Conservation (phyloP, 2,888 invertebrate species). For the Lasioglossum zephyrum region DNA sequence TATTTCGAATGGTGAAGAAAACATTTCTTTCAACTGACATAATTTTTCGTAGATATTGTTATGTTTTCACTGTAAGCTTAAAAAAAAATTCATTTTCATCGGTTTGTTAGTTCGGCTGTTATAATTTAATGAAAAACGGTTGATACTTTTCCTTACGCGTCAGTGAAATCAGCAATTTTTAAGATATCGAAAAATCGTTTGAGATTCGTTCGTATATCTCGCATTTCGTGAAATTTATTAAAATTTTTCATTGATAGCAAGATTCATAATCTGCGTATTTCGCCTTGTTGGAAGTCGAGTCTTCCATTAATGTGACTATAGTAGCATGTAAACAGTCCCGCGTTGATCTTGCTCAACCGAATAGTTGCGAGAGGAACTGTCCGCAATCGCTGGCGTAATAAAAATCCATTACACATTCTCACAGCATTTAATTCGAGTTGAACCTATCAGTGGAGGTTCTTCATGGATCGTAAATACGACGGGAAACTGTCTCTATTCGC, state of each 20-base stretch:
- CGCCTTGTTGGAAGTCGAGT: neutral
- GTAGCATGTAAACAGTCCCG: neutral
- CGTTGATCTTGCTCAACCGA: neutral
- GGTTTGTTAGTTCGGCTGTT: too few species aligned
- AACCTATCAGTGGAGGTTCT: neutral
- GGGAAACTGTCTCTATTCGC: slow-evolving; percentile 26
- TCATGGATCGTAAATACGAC: neutral
- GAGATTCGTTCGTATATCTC: too few species aligned
- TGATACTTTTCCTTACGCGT: too few species aligned
- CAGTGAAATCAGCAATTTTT: too few species aligned
- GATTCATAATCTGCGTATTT: neutral
- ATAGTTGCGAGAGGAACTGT: neutral
- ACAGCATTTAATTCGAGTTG: slow-evolving; percentile 20
- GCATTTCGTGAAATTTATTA: neutral
- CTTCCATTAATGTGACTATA: neutral
- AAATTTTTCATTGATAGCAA: neutral
- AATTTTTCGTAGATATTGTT: too few species aligned
- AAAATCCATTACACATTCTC: neutral
- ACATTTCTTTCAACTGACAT: too few species aligned
- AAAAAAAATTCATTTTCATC: too few species aligned
- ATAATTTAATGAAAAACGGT: too few species aligned
- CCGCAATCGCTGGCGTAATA: neutral
- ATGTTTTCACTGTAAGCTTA: too few species aligned
- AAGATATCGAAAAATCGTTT: too few species aligned
- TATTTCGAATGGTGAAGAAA: too few species aligned